These are phyloP conservation scores for Byasa hedistus DNA, from an alignment of 2,888 invertebrate species.

Conservation along the genomic window DNA sequence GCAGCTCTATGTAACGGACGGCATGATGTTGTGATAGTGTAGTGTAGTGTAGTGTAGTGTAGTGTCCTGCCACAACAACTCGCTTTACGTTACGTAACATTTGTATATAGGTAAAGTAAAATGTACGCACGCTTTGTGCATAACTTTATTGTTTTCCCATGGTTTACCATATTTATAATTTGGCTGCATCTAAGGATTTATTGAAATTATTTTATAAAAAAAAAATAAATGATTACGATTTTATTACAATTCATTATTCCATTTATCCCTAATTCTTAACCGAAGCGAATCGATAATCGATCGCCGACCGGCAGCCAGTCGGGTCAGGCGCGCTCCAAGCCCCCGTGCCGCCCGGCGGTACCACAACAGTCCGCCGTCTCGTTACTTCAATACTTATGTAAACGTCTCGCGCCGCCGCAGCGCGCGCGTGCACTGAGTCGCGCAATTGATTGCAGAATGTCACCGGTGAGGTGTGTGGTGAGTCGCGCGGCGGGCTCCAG, in stretches of 20 bases:
- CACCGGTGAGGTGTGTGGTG: conserved; percentile 63
- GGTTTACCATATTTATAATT: no score
- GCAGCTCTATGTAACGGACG: conserved; percentile 18
- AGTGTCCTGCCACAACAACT: background rate
- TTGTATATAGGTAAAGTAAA: conserved; percentile 18
- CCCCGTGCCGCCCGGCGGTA: background rate
- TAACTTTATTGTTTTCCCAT: background rate
- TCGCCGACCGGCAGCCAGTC: background rate
- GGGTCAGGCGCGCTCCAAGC: background rate
- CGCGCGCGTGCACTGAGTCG: conserved; percentile 65
- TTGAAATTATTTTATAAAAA: no score
- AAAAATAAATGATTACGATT: background rate
- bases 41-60: conserved; percentile 6
- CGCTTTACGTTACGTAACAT: conserved; percentile 20
- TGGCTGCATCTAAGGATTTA: no score
- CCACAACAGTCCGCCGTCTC: no score
- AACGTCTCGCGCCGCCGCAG: no score
- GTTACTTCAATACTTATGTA: conserved; percentile 3
- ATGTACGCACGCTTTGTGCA: background rate
- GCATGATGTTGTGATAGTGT: conserved; percentile 5
- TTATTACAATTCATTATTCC: background rate
- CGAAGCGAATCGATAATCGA: conserved; percentile 13
- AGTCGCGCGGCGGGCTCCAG: conserved; percentile 84
- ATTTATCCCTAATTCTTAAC: conserved; percentile 9
- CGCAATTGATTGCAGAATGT: conserved; percentile 63